phyloP scores from a whole-genome alignment of 2,888 invertebrate species.

The Mycogona germanica region DNA sequence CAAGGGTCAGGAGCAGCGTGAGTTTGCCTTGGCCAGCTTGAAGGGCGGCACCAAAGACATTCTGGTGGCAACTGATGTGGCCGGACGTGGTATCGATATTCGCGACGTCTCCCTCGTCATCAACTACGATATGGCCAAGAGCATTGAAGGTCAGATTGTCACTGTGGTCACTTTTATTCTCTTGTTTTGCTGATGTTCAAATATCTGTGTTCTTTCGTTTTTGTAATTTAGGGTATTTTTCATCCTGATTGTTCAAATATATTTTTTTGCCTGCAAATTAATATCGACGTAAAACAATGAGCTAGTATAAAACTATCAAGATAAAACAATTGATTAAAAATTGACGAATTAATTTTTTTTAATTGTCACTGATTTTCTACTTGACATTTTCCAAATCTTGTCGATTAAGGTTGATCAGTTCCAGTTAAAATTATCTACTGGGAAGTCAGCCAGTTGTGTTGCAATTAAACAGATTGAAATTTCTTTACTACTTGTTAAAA shows the following conservation, averaged over 20 bases:
- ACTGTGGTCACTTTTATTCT: constrained; percentile 12
- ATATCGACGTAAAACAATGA: too few relatives aligned
- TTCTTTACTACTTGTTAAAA: not conserved
- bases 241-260: too few relatives aligned
- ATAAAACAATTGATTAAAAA: too few relatives aligned
- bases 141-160: constrained; percentile 72
- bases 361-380: not conserved
- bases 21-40: constrained; percentile 91
- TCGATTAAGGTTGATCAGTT: too few relatives aligned
- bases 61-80: constrained; percentile 97
- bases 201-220: not conserved
- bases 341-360: not conserved
- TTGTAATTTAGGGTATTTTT: not conserved
- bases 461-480: not conserved
- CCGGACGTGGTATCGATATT: constrained; percentile 99
- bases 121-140: constrained; percentile 99
- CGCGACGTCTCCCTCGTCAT: constrained; percentile 98
- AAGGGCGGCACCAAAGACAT: constrained; percentile 96
- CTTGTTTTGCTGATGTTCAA: too few relatives aligned
- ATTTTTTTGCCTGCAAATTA: too few relatives aligned
- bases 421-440: too few relatives aligned
- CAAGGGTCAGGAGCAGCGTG: constrained; percentile 98
- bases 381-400: not conserved
- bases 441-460: not conserved
- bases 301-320: too few relatives aligned